Conservation (phyloP, 2,797 vertebrate genomes). For the Simalia tracyae region DNA sequence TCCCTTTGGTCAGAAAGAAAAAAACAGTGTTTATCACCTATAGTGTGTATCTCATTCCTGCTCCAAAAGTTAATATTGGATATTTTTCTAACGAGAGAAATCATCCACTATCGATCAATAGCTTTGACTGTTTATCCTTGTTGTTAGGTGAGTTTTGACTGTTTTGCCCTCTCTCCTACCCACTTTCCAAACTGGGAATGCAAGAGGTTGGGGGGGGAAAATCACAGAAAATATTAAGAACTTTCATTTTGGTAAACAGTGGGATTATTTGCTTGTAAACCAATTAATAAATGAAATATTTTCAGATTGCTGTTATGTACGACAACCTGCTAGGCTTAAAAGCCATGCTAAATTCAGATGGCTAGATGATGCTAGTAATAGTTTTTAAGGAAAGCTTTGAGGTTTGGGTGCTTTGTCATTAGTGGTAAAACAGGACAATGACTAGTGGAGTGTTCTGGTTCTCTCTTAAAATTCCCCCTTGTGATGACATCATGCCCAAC, state of each 20-base stretch:
- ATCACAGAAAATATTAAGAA: not conserved
- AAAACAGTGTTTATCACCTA: not conserved
- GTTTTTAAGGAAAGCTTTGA: not conserved
- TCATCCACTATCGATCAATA: slow-evolving; percentile 14
- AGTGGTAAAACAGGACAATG: not conserved
- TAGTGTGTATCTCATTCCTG: not conserved
- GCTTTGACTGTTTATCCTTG: not conserved
- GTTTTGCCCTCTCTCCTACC: not conserved
- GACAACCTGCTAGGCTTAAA: not conserved
- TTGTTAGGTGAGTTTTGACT: not conserved
- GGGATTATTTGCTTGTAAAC: not conserved
- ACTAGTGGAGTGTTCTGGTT: not conserved
- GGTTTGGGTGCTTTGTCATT: not conserved
- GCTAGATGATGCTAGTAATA: not conserved
- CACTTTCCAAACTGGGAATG: not conserved
- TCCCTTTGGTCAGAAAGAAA: not conserved
- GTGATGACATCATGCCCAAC: not conserved
- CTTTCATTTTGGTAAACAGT: not conserved
- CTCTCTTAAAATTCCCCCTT: not conserved
- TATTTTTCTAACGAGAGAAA: not conserved
- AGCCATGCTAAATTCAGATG: not conserved
- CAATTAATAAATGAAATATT: not conserved
- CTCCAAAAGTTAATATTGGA: not conserved
- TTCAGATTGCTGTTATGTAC: not conserved
- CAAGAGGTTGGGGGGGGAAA: not conserved